phyloP scores from a whole-genome alignment of 2,888 invertebrate species.

The Caenorhabditis sulstoni region DNA sequence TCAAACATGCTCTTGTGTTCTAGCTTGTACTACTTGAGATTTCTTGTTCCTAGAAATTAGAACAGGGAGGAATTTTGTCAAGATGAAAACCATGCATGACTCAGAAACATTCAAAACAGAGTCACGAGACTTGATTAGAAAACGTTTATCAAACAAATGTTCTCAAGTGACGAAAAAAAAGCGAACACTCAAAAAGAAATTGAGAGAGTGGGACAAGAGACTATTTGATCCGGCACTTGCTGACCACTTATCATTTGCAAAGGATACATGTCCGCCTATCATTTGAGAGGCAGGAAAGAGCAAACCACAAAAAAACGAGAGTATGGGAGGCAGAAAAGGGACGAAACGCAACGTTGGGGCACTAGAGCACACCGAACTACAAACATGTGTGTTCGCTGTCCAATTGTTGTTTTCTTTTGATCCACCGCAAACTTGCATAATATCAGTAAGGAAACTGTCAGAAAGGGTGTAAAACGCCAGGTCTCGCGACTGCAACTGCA shows the following conservation, averaged over 20 bases:
- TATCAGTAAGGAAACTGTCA: not conserved
- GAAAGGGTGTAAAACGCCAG: too few relatives aligned
- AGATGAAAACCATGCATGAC: too few relatives aligned
- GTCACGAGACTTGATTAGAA: conserved; percentile 14
- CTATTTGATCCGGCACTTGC: conserved; percentile 26
- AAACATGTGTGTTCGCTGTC: conserved; percentile 15
- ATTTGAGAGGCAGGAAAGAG: conserved; percentile 4
- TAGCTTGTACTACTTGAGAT: not conserved
- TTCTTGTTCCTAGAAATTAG: not conserved
- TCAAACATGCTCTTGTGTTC: conserved; percentile 5
- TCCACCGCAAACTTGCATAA: conserved; percentile 15
- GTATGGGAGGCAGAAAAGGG: not conserved
- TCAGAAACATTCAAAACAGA: not conserved
- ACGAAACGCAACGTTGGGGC: not conserved
- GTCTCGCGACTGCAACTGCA: too few relatives aligned
- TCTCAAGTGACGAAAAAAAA: not conserved
- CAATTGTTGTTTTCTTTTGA: conserved; percentile 44
- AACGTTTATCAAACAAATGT: conserved; percentile 3
- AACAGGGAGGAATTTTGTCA: too few relatives aligned
- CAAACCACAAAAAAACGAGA: conserved; percentile 30
- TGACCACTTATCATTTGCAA: conserved; percentile 26
- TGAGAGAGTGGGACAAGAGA: not conserved
- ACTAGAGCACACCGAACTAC: conserved; percentile 18
- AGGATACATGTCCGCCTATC: conserved; percentile 39
- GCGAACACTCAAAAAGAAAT: conserved; percentile 13